phyloP scores from a whole-genome alignment of 2,797 vertebrate genomes.

The Cyclura pinguis region DNA sequence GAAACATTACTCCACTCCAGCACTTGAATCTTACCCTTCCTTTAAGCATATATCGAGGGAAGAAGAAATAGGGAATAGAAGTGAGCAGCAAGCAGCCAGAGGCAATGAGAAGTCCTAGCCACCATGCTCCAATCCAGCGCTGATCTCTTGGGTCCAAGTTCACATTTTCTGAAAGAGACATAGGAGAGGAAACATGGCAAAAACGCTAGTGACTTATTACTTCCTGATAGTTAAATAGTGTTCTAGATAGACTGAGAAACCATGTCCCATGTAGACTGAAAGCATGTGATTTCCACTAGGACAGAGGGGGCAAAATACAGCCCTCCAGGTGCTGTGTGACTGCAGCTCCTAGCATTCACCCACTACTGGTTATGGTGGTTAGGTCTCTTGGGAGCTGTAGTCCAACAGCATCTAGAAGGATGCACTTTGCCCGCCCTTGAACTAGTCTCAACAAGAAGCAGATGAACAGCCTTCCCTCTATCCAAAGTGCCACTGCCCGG shows the following conservation, averaged over 20 bases:
- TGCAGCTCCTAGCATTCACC: no score
- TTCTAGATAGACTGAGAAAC: not conserved
- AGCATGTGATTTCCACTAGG: not conserved
- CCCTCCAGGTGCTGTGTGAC: no score
- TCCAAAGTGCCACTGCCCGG: no score
- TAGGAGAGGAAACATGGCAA: not conserved
- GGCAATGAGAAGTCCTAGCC: constrained; percentile 93
- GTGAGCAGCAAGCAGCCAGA: constrained; percentile 85
- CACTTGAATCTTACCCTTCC: constrained; percentile 74
- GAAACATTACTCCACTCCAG: fast-evolving
- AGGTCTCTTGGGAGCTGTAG: no score
- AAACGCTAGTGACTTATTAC: not conserved
- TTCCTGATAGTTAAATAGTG: not conserved
- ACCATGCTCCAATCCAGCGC: constrained; percentile 98
- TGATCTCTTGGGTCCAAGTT: constrained; percentile 86
- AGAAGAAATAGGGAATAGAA: constrained; percentile 96
- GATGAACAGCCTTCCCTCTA: no score
- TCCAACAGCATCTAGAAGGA: no score
- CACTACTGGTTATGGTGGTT: no score
- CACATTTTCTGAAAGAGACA: constrained; percentile 74
- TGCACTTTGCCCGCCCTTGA: not conserved
- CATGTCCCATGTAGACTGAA: no score
- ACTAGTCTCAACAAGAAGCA: not conserved
- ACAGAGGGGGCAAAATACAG: no score
- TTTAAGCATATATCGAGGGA: constrained; percentile 85